A percentile compares a stretch with the other conserved stretches of the same genome.
Evolutionary conservation across 2,888 invertebrate genomes (phyloP).

Genomic region (Dinocampus coccinellae): DNA sequence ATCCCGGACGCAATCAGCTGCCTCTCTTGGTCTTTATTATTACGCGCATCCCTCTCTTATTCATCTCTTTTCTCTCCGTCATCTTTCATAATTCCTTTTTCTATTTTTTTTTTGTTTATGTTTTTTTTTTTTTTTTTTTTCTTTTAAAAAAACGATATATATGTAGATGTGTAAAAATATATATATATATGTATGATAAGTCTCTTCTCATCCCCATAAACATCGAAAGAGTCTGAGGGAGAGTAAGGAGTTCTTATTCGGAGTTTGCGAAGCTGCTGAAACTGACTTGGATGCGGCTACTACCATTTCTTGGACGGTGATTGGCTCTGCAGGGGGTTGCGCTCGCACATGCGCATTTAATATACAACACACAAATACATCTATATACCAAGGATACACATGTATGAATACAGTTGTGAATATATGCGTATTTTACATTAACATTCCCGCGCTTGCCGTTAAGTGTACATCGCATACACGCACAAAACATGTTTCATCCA

Average conservation of each 20-base stretch:
- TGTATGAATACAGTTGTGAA: too few relatives aligned
- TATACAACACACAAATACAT: slow-evolving; percentile 37
- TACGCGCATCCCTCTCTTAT: slow-evolving; percentile 16
- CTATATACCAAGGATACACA: background rate
- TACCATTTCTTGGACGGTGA: slow-evolving; percentile 69
- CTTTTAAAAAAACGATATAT: too few relatives aligned
- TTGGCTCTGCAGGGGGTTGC: slow-evolving; percentile 68
- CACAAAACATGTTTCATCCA: too few relatives aligned
- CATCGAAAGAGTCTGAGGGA: slow-evolving; percentile 27
- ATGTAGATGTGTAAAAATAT: slow-evolving; percentile 15
- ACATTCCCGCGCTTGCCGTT: background rate
- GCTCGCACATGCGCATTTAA: slow-evolving; percentile 56
- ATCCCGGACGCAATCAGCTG: slow-evolving; percentile 62
- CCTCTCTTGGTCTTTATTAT: slow-evolving; percentile 39
- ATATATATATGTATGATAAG: slow-evolving; percentile 13
- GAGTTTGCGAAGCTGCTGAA: slow-evolving; percentile 29
- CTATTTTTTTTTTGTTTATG: too few relatives aligned
- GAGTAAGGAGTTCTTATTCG: slow-evolving; percentile 21
- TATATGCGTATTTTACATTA: background rate
- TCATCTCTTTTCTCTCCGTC: slow-evolving; percentile 11
- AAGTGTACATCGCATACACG: background rate
- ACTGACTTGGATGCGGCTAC: slow-evolving; percentile 58
- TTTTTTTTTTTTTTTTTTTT: too few relatives aligned
- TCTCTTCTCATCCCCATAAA: slow-evolving; percentile 26
- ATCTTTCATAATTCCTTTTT: slow-evolving; percentile 26